Evolutionary conservation across 2,797 vertebrate species (phyloP).

Genomic region (Sandelia bainsii): DNA sequence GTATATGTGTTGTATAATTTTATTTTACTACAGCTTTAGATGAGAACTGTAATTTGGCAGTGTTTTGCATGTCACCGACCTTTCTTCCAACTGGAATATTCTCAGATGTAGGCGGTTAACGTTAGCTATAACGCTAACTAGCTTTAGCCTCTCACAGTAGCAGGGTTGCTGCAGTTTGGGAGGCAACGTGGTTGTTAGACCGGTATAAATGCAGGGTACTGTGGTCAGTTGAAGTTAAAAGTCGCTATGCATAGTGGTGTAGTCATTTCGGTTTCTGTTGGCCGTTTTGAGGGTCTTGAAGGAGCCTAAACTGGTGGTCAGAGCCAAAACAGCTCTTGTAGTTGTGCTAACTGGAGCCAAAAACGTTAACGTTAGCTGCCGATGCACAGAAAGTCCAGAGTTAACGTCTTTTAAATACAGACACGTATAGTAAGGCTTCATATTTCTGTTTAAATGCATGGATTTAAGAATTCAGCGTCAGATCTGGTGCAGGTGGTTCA

Average conservation of each 20-base stretch:
- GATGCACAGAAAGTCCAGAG: background rate
- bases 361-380: background rate
- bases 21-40: rapidly evolving
- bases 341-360: background rate
- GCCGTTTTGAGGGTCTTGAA: rapidly evolving
- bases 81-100: rapidly evolving
- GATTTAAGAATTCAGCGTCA: no score
- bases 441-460: no score
- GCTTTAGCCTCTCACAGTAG: background rate
- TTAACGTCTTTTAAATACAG: no score
- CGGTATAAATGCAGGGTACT: rapidly evolving
- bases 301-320: no score
- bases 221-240: rapidly evolving
- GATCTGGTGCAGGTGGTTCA: no score
- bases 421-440: no score
- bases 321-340: rapidly evolving
- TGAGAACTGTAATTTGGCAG: rapidly evolving
- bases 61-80: rapidly evolving
- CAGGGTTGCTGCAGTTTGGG: background rate
- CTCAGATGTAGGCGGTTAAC: background rate
- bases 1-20: rapidly evolving
- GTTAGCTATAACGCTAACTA: slow-evolving; percentile 1
- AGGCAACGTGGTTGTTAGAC: background rate
- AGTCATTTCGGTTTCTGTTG: rapidly evolving
- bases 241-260: rapidly evolving